Evolutionary conservation across 2,113 vertebrate species (phyloP).

Genomic region (Mobula hypostoma): DNA sequence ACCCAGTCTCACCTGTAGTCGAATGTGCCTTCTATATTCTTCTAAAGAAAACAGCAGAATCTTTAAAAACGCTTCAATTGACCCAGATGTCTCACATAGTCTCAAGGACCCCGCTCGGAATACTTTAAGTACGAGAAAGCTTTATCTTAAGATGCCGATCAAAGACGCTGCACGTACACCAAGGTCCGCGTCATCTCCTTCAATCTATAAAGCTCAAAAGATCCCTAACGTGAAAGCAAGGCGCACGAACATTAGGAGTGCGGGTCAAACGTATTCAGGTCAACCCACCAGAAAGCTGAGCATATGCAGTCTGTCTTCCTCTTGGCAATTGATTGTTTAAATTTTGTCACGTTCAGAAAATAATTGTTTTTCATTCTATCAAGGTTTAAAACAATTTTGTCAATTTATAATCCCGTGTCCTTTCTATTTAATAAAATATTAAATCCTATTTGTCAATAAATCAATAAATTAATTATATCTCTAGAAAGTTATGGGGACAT

Average conservation of each 20-base stretch:
- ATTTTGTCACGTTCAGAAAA: neutral
- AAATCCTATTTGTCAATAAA: too few relatives aligned
- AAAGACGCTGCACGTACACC: neutral
- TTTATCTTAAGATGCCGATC: neutral
- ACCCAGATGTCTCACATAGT: neutral
- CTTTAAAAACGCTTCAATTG: too few relatives aligned
- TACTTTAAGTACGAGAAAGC: neutral
- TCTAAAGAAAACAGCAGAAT: neutral
- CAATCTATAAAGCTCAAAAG: neutral
- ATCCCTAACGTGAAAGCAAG: neutral
- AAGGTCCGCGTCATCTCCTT: neutral
- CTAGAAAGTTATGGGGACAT: neutral
- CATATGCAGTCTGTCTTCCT: neutral
- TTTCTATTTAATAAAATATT: neutral
- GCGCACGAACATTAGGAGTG: neutral
- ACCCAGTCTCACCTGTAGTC: neutral
- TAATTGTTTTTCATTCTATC: neutral
- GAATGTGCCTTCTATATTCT: neutral
- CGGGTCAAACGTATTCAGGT: neutral
- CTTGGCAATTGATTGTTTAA: neutral
- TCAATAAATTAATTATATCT: too few relatives aligned
- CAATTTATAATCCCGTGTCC: neutral
- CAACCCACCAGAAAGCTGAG: neutral
- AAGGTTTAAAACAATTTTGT: neutral
- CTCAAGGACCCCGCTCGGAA: neutral